A percentile compares a stretch with the other conserved stretches of the same genome.
Conservation (phyloP, 2,797 vertebrate genomes). For the Alcedo atthis region DNA sequence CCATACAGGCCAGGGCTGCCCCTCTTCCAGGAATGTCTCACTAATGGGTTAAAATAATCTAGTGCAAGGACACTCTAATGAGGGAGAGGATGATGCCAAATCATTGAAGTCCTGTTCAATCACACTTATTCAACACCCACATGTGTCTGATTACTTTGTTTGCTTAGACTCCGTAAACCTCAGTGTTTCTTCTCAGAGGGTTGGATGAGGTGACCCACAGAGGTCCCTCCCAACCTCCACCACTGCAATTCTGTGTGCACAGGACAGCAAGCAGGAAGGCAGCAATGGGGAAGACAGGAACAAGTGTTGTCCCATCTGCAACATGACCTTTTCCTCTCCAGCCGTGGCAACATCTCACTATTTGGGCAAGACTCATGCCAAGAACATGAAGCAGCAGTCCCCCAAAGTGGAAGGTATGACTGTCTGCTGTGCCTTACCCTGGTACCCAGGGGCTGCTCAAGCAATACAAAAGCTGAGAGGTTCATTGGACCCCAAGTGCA, state of each 20-base stretch:
- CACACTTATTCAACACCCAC: fast-evolving
- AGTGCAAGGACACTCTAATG: not conserved
- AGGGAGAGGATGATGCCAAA: not conserved
- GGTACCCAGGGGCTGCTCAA: not conserved
- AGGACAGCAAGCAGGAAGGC: conserved; percentile 79
- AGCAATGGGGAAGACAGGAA: conserved; percentile 85
- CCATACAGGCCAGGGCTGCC: not conserved
- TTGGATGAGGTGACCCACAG: not conserved
- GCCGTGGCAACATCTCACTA: conserved; percentile 96
- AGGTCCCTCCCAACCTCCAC: not conserved
- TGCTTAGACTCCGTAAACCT: not conserved
- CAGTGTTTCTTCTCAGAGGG: not conserved
- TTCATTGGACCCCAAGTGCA: not conserved
- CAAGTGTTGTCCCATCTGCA: conserved; percentile 92
- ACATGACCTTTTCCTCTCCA: conserved; percentile 94
- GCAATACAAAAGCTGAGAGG: not conserved
- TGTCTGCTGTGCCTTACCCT: fast-evolving
- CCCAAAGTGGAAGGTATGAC: conserved; percentile 83
- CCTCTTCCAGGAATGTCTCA: not conserved
- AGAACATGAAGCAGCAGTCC: conserved; percentile 88
- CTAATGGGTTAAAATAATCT: not conserved
- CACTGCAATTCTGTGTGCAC: not conserved
- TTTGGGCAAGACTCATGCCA: conserved; percentile 94
- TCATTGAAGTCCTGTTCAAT: not conserved
- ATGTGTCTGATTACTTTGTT: not conserved